Evolutionary conservation across 2,113 vertebrate species (phyloP), one percentile per base, ranked within the genome.

Genomic region (Pterophyllum scalare): DNA sequence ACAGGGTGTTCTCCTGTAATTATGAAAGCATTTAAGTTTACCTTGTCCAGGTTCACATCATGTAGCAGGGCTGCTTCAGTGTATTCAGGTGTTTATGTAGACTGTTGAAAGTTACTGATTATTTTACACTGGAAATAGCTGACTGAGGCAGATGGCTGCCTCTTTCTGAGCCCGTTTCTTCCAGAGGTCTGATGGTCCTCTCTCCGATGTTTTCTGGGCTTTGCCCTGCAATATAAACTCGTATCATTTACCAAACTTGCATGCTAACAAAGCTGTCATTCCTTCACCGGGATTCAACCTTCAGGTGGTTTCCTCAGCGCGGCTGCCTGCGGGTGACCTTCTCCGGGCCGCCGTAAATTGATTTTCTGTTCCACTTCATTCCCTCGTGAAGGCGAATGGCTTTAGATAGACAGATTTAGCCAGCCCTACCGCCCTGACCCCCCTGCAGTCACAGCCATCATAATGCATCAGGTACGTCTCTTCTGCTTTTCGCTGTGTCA

Each of bases 401-500:
- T 72, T 54, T 7, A 19, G 46, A 54, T 72, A 20, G 67, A 72
- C 46, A 0, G 46, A 72, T 72, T 72, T 4, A 12, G 19, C 26
- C 67, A 54, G 6, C 11, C 17, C 26, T 72, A 12, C 67, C 15
- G 28, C 5, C 40, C 40, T 49, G 43, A 52, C 46, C 46, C 2
- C 26, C 19, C 43, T 33, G 43, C 67, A 19, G 11, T 72, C 46
- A 72, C 46, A 1, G 40, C 31, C 31, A 9, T 56, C 60, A 49
- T 35, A 67, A 60, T 56, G 59, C 72, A 56, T 81, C 82, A 49
- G 1, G 70, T 74, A 1, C 40, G 38, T 14, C 7, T 60, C 14
- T 26, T 81, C 1, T 64, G 80, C 33, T 67, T 26, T 60, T 40
- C 38, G 74, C 84, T 59, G 79, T 3, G 5, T 83, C 80, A 75